A percentile compares a stretch with the other conserved stretches of the same genome.
Conservation (phyloP, 2,888 invertebrate genomes). For the Phalangium opilio region DNA sequence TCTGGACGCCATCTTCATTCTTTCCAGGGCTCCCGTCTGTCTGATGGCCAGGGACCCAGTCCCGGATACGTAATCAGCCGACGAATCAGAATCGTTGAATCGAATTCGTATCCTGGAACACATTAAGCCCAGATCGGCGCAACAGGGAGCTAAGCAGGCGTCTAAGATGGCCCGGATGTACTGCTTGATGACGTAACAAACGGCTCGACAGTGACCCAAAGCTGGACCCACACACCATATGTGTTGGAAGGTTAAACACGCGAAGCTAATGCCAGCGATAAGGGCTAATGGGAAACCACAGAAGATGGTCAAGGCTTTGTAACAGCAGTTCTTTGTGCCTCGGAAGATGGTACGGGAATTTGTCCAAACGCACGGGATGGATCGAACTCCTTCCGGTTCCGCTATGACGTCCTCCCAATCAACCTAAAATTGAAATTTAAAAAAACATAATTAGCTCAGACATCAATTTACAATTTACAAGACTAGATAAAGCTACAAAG, state of each 20-base stretch:
- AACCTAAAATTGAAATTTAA: slow-evolving; percentile 36
- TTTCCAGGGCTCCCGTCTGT: too few species aligned
- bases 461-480: too few species aligned
- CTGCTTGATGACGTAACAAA: slow-evolving; percentile 44
- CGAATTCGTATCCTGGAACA: slow-evolving; percentile 29
- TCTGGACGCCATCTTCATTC: too few species aligned
- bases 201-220: slow-evolving; percentile 48
- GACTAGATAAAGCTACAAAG: too few species aligned
- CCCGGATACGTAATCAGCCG: too few species aligned
- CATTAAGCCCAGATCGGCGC: slow-evolving; percentile 44
- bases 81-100: too few species aligned
- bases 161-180: slow-evolving; percentile 44
- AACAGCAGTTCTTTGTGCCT: slow-evolving; percentile 48
- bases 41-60: too few species aligned
- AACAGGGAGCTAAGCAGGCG: slow-evolving; percentile 42
- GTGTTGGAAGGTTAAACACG: slow-evolving; percentile 54
- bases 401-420: slow-evolving; percentile 55
- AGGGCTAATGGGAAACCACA: slow-evolving; percentile 52
- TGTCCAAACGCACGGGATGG: slow-evolving; percentile 55
- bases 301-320: slow-evolving; percentile 48
- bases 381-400: slow-evolving; percentile 50
- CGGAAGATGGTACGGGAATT: slow-evolving; percentile 48
- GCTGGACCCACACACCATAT: slow-evolving; percentile 57
- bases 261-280: slow-evolving; percentile 48
- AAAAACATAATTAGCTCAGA: too few species aligned